These are phyloP conservation scores for Lineus longissimus DNA, from an alignment of 1,140 invertebrate species.

Conservation along the genomic window DNA sequence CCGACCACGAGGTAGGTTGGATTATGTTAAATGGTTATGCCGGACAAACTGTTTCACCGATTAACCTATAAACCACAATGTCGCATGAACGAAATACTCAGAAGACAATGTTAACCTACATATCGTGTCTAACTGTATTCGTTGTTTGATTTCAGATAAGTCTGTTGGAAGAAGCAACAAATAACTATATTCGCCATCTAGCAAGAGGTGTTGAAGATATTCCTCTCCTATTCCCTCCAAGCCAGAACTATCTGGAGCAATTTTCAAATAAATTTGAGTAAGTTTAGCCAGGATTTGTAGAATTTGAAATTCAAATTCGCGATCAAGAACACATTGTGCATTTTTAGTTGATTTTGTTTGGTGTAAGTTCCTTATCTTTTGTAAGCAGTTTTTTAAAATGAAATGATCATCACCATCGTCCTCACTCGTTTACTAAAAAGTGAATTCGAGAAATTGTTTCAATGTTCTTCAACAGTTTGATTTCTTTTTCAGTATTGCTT, in stretches of 20 bases:
- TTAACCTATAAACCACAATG: neutral
- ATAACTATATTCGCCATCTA: neutral
- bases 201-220: neutral
- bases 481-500: neutral
- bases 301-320: no score
- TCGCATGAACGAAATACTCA: neutral
- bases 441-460: no score
- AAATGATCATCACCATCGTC: neutral
- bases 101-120: neutral
- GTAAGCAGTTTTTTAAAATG: no score
- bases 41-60: neutral
- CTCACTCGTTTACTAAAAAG: no score
- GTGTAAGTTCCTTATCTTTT: no score
- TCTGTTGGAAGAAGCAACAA: neutral
- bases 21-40: neutral
- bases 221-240: neutral
- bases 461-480: no score
- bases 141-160: neutral
- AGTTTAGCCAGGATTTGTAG: neutral
- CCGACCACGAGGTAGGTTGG: no score
- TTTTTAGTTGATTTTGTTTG: neutral
- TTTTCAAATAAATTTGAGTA: neutral
- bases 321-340: no score
- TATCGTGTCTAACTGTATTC: neutral
- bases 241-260: neutral